A percentile compares a stretch with the other conserved stretches of the same genome.
Conservation (phyloP, 2,888 invertebrate species). For the Camponotus fellah region DNA sequence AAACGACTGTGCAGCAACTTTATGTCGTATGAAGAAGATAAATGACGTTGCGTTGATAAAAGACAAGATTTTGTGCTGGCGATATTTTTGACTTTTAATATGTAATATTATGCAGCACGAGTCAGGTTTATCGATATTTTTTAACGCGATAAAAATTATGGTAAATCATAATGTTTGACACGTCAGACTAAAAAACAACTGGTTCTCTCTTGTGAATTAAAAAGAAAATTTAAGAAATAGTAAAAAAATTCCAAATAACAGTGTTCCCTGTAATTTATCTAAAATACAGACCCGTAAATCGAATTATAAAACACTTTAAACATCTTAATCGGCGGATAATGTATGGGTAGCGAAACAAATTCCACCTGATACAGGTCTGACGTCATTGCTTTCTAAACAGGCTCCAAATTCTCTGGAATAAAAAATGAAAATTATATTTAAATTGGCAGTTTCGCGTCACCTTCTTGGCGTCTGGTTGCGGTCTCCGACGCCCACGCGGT, state of each 20-base stretch:
- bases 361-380: not conserved
- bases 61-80: not conserved
- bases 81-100: conserved; percentile 5
- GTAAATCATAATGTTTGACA: not conserved
- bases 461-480: conserved; percentile 73
- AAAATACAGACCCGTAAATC: not conserved
- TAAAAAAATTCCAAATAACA: not conserved
- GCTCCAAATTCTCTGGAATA: conserved; percentile 11
- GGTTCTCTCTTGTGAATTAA: not conserved
- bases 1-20: not conserved
- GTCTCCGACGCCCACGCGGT: conserved; percentile 81
- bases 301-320: conserved; percentile 11
- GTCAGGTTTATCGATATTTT: not conserved
- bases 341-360: conserved; percentile 11
- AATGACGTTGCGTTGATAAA: conserved; percentile 9
- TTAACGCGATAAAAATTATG: not conserved
- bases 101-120: not conserved
- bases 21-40: conserved; percentile 15
- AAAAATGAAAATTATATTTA: conserved; percentile 62
- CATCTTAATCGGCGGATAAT: conserved; percentile 27
- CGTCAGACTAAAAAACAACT: not conserved
- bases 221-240: not conserved
- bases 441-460: conserved; percentile 73
- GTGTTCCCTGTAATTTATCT: not conserved
- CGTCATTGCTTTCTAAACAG: conserved; percentile 23